Base-by-base conservation (phyloP, 92 coral and sea anemone species). In the Palythoa heliodiscus region DNA sequence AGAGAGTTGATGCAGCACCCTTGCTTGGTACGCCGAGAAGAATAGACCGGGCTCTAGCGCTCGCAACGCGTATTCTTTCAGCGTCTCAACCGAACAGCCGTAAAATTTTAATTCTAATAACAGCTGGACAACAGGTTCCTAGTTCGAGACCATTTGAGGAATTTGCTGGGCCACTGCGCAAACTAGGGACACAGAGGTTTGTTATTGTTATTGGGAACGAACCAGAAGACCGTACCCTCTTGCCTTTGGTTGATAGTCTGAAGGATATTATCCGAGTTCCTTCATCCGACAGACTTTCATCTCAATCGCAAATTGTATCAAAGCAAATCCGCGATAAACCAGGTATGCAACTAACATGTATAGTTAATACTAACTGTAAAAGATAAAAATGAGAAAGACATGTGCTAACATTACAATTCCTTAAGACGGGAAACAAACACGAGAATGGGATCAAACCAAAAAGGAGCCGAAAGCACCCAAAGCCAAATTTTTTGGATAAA, bases 121-220 rank as follows among this genome's bases (percentile, higher is more conserved):
- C 94, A n/a, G 94, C 95, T 66, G 97, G 97, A n/a, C 35, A 69
- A 68, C 95, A 89, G 53, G 71, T 58, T 15, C 72, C 35, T 60
- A 72, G 83, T 35, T 63, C 87, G 58, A 90, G 84, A 47, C 89
- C 96, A 19, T 85, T 96, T 17, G 89, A 74, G 2, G 86, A 72
- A 3, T 92, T 92, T 63, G 90, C 93, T 15, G 88, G 86, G 37
- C 87, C 90, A 19, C 86, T 95, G 63, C 95, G 90, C 61, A 77
- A 87, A 43, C 92, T 89, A 13, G 89, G 86, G 16, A 93, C 95
- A 17, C 90, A 89, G 73, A 82, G 91, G 76, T 91, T 91, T 78
- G 95, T 88, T 14, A 90, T 96, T 19, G 94, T 93, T 60, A 81
- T 96, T 16, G 98, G 98, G 23, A 85, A 90, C 53, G 73, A 83